Evolutionary conservation across 2,888 invertebrate species (phyloP).

Genomic region (Sarcophaga rosellei): DNA sequence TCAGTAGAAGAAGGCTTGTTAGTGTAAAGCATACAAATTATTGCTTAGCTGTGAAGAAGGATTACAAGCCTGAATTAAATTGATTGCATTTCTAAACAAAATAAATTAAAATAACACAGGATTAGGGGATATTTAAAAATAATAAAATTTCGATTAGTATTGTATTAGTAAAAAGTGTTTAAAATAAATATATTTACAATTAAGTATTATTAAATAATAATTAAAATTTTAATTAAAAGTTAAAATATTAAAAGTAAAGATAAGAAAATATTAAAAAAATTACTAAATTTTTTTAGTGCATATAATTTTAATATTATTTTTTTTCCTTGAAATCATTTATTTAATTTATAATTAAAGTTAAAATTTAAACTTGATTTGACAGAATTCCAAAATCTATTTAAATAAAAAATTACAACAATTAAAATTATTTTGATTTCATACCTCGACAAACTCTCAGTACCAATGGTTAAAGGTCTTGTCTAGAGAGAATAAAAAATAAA

Average conservation of each 20-base stretch:
- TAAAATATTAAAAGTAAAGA: background rate
- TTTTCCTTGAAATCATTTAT: background rate
- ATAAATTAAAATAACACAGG: no score
- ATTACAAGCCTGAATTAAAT: no score
- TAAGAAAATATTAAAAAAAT: background rate
- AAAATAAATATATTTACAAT: no score
- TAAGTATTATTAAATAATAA: no score
- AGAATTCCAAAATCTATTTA: background rate
- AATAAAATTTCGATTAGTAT: no score
- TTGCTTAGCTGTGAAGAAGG: no score
- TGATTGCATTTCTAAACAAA: no score
- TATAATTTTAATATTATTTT: background rate
- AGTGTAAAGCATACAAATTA: no score
- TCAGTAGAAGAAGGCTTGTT: no score
- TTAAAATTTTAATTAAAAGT: no score
- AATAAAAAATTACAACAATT: background rate
- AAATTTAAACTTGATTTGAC: background rate
- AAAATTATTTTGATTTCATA: constrained; percentile 71
- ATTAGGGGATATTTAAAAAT: no score
- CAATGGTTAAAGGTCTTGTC: constrained; percentile 81
- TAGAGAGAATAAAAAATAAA: constrained; percentile 70
- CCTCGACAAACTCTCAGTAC: constrained; percentile 81
- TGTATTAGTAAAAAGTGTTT: no score
- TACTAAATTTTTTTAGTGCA: background rate
- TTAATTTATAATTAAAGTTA: constrained; percentile 13